Evolutionary conservation across 2,888 invertebrate genomes (phyloP).

Genomic region (Zhuqinia jingwanae): DNA sequence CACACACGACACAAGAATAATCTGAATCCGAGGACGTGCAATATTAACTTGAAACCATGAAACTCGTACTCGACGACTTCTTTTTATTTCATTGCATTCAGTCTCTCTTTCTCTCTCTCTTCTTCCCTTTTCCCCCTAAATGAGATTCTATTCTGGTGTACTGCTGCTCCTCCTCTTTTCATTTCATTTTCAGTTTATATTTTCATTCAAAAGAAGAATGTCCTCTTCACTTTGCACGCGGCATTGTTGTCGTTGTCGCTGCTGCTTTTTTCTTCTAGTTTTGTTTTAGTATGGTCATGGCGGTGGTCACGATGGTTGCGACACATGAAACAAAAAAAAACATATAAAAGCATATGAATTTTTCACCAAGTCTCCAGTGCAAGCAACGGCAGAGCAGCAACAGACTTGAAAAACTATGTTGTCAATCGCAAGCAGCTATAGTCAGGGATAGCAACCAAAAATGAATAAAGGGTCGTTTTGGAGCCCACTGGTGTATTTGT

Average conservation of each 20-base stretch:
- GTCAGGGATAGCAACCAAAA: too few relatives aligned
- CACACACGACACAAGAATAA: background rate
- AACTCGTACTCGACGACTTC: background rate
- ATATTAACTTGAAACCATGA: constrained; percentile 14
- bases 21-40: background rate
- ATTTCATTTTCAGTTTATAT: background rate
- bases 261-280: background rate
- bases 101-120: too few relatives aligned
- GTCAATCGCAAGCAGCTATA: background rate
- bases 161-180: background rate
- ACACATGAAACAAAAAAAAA: background rate
- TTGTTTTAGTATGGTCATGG: background rate
- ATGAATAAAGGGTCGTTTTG: too few relatives aligned
- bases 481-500: too few relatives aligned
- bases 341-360: too few relatives aligned
- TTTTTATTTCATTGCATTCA: constrained; percentile 22
- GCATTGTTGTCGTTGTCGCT: background rate
- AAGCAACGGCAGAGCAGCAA: too few relatives aligned
- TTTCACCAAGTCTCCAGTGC: constrained; percentile 26
- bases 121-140: background rate
- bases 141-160: too few relatives aligned
- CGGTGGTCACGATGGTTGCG: background rate
- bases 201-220: background rate
- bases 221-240: too few relatives aligned
- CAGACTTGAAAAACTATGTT: background rate